Conservation (phyloP, 2,113 vertebrate species). For the Aegotheles bennettii region DNA sequence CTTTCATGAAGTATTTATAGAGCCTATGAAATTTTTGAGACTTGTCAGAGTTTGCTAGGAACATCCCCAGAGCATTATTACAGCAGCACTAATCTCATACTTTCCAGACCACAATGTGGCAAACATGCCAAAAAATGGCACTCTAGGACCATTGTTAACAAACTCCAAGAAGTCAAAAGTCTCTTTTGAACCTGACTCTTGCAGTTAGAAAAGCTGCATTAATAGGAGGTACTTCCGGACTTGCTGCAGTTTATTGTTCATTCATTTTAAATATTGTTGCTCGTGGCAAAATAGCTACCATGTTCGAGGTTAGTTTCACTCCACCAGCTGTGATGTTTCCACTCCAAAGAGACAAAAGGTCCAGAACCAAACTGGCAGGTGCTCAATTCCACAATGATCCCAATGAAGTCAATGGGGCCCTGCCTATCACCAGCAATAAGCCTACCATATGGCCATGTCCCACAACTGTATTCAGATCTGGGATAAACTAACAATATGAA, state of each 20-base stretch:
- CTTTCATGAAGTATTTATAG: not conserved
- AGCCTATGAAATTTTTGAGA: not conserved
- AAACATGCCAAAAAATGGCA: not conserved
- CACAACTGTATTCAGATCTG: not conserved
- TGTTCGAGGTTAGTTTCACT: not conserved
- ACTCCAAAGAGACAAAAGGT: not conserved
- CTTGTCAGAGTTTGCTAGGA: not conserved
- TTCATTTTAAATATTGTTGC: not conserved
- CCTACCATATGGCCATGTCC: not conserved
- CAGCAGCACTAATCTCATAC: not conserved
- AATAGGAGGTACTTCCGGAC: not conserved
- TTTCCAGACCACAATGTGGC: not conserved
- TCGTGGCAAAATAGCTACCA: not conserved
- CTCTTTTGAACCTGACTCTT: not conserved
- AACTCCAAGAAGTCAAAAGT: not conserved
- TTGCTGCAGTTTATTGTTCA: not conserved
- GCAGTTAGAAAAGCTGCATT: not conserved
- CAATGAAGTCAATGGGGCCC: slow-evolving; percentile 50
- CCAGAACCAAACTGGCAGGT: not conserved
- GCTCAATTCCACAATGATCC: not conserved
- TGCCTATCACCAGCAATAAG: not conserved
- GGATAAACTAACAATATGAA: not conserved
- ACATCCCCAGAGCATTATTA: not conserved
- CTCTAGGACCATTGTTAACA: not conserved
- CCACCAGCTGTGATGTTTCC: not conserved